Base-by-base conservation (phyloP, 2,797 vertebrate genomes). In the Ctenosaura bakeri region DNA sequence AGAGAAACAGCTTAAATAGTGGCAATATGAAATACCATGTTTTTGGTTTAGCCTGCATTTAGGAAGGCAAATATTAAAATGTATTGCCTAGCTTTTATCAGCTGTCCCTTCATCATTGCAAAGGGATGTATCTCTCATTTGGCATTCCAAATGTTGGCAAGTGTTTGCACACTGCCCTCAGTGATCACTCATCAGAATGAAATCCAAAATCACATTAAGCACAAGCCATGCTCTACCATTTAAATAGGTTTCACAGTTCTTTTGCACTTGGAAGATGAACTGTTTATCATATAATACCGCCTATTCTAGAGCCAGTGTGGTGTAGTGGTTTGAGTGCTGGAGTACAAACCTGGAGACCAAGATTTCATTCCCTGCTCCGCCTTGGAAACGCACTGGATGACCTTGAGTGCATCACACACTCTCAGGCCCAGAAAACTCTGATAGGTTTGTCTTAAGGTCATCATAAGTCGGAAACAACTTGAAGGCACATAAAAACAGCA, bases 51-150 rank as follows among this genome's bases (percentile, higher is more conserved):
- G 26, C 35, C 24, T 62, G 12, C 24, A 46, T 66, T 83, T 83
- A 13, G 82, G 81, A 50, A 84, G 7, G 18, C 81, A 83, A 83
- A 62, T 46, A 84, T 84, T 66, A 29, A 46, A 84, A 66, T 69
- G 6, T 66, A 38, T 62, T 84, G 6, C n/a, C 24, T 64, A 66
- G 38, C 20, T 59, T 12, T 83, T 69, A 66, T 42, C 42, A 46
- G 62, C 26, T 32, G 2, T 69, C 9, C 38, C 62, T 46, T 50
- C 38, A 66, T 3, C 62, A 66, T 69, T 84, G 35, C 32, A 69
- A 16, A 74, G 84, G 16, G 20, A 73, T 13, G 35, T 85, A 32
- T 73, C n/a, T 85, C 59, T 85, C 22, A 2, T n/a, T 73, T n/a
- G 26, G 46, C 16, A 9, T n/a, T 22, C 32, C 50, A 71, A 46